Base-by-base conservation (phyloP, 2,797 vertebrate species). In the Eleutherodactylus coqui region DNA sequence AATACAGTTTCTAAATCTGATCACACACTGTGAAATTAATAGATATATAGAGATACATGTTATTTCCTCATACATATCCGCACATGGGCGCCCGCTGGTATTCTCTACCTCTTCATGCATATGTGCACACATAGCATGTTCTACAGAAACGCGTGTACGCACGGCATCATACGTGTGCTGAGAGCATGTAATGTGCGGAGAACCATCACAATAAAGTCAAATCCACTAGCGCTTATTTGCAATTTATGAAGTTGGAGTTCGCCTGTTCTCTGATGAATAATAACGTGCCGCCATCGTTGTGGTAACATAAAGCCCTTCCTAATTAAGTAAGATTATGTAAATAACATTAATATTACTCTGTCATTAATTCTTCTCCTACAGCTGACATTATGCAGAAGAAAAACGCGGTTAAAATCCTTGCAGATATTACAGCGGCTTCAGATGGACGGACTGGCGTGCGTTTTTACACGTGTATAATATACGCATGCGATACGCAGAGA, bases 21-120 rank as follows among this genome's bases (percentile, higher is more conserved):
- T 73, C 79, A 53, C 85, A 76, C 47, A 82, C 58, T 77, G n/a
- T 69, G 70, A 86, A 75, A 86, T 81, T 70, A 82, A 27, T 53
- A 72, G 69, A 51, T 82, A 24, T 69, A 51, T 34, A 38, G 36
- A 70, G 67, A 69, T 53, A 19, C 4, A 13, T n/a, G 9, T 16
- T 47, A 51, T 16, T 43, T 27, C 17, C 34, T 69, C 21, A 51
- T 53, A 47, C 11, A 38, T 36, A 29, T 58, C 47, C 3, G 60
- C 38, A 75, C 14, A 58, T 62, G 19, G 43, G 38, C 3, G 3
- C 36, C 72, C 36, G 13, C 34, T 21, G 9, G 49, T 38, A n/a
- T 11, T 32, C 29, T 32, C 21, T 29, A 27, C 51, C 13, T n/a
- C 14, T 43, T 62, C 10, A 49, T 76, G 41, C 43, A 62, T 32